These are phyloP conservation scores for Conus canariensis DNA, from an alignment of 2,888 invertebrate species.

Conservation along the genomic window DNA sequence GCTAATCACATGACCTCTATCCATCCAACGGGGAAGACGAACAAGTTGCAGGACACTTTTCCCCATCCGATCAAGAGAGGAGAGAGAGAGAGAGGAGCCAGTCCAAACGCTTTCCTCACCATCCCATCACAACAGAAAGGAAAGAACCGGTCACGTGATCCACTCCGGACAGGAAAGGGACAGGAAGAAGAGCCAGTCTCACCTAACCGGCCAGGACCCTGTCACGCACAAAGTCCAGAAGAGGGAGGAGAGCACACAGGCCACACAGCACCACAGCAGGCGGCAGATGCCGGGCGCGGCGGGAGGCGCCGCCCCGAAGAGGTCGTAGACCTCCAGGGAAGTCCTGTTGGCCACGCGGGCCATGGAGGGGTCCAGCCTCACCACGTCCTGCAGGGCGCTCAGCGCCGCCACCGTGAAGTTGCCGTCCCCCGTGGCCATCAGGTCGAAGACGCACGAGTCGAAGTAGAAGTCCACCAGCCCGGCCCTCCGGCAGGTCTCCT, in stretches of 20 bases:
- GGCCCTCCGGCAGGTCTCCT: conserved; percentile 76
- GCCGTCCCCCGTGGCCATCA: conserved; percentile 81
- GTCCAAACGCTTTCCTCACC: no score
- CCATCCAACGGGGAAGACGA: neutral
- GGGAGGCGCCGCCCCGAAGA: conserved; percentile 46
- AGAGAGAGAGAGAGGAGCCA: no score
- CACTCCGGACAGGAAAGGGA: no score
- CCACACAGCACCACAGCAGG: neutral
- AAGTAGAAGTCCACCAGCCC: conserved; percentile 81
- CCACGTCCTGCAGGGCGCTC: conserved; percentile 78
- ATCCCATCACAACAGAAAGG: no score
- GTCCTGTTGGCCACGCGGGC: conserved; percentile 61
- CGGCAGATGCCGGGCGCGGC: conserved; percentile 21
- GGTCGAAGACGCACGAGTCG: conserved; percentile 83
- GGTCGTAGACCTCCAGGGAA: conserved; percentile 56
- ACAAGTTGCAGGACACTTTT: neutral
- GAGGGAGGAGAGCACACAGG: conserved; percentile 29
- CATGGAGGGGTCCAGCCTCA: conserved; percentile 80
- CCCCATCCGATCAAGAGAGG: no score
- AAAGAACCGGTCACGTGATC: no score
- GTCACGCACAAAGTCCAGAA: conserved; percentile 7
- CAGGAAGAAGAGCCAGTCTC: neutral
- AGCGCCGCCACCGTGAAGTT: conserved; percentile 79
- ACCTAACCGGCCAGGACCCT: conserved; percentile 12
- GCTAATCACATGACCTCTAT: neutral